Base-by-base conservation (phyloP, 2,113 vertebrate genomes). In the Heliornis fulica region DNA sequence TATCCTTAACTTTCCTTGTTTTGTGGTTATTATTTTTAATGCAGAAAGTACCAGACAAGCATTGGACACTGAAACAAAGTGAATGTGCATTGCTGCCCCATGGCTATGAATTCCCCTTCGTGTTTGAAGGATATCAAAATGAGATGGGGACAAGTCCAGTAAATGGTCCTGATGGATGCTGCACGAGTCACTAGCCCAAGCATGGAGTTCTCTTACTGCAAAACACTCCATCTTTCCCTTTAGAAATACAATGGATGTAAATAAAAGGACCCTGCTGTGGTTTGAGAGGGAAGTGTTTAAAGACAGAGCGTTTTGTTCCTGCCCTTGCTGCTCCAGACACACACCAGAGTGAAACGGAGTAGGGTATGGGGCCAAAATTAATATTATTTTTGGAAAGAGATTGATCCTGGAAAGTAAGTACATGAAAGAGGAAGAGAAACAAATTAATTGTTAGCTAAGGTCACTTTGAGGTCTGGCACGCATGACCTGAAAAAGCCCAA, bases 361-460 rank as follows among this genome's bases (percentile, higher is more conserved):
- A 7, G 68, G 40, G 13, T 32, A 4, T 14, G 34, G 43, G 61
- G 96, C 96, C 96, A 96, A 94, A 65, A 64, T 68, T 89, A 95
- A 94, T 96, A 96, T 96, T 96, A 32, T 94, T 96, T 69, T 96
- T 97, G 95, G 95, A 97, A 87, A 76, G 78, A 87, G 65, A 19
- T 8, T 18, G 90, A 81, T 84, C 90, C 91, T 94, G 93, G 90
- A 95, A 94, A 97, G 91, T 93, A 31, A 94, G 85, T 36, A 66
- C 88, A 74, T 56, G 83, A 53, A 95, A 96, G 80, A 93, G 89
- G 83, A 94, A 94, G 84, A 75, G 91, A 94, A 95, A 81, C 94
- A 91, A 79, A 75, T 88, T 88, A 87, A 68, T 40, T 96, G 91
- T 91, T 92, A 86, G 75, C 72, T 74, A 79, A 90, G 96, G 93